Evolutionary conservation across 2,888 invertebrate genomes (phyloP).

Genomic region (Cybosia mesomella): DNA sequence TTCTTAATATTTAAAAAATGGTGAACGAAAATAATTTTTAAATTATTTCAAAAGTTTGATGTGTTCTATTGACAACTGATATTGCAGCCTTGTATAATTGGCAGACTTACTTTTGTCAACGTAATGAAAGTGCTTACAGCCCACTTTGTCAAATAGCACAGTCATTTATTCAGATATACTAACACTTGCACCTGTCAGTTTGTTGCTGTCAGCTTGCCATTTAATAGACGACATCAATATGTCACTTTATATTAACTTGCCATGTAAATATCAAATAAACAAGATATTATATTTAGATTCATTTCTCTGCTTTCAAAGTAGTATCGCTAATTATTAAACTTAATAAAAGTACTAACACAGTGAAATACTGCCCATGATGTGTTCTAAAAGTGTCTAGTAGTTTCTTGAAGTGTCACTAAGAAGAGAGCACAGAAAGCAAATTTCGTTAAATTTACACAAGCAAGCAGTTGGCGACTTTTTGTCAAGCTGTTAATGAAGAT

Average conservation of each 20-base stretch:
- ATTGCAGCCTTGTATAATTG: slow-evolving; percentile 54
- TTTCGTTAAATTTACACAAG: slow-evolving; percentile 69
- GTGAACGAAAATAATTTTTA: no score
- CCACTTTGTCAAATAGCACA: slow-evolving; percentile 48
- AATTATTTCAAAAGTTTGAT: no score
- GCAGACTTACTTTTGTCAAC: slow-evolving; percentile 38
- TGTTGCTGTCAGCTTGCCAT: slow-evolving; percentile 53
- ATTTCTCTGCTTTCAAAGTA: not conserved
- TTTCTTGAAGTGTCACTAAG: slow-evolving; percentile 36
- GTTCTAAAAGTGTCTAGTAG: slow-evolving; percentile 30
- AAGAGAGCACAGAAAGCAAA: slow-evolving; percentile 47
- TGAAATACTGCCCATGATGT: slow-evolving; percentile 23
- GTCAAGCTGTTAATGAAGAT: slow-evolving; percentile 81
- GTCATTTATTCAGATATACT: slow-evolving; percentile 53
- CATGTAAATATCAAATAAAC: slow-evolving; percentile 36
- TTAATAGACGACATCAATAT: slow-evolving; percentile 59
- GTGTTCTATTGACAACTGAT: not conserved
- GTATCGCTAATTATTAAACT: not conserved
- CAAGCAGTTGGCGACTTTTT: slow-evolving; percentile 74
- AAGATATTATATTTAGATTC: slow-evolving; percentile 2
- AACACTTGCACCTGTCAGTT: slow-evolving; percentile 59
- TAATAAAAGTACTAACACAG: not conserved
- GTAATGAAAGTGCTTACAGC: slow-evolving; percentile 48
- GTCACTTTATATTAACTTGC: slow-evolving; percentile 39
- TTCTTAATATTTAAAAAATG: no score